These are phyloP conservation scores for Lordiphosa stackelbergi DNA, from an alignment of 1,140 invertebrate species.

Conservation along the genomic window DNA sequence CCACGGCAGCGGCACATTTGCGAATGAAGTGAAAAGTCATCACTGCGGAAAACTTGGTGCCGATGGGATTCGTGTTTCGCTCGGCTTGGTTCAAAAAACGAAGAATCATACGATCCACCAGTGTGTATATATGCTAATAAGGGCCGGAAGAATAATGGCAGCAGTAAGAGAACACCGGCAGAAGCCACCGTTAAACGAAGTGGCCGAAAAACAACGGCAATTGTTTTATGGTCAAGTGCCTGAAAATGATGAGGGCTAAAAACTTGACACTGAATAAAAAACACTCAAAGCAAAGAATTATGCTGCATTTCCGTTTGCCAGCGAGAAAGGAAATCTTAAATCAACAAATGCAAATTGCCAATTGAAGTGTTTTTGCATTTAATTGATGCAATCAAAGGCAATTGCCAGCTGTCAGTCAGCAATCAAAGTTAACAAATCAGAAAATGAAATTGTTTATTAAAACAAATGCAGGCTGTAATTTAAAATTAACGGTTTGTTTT, in stretches of 20 bases:
- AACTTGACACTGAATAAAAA: conserved; percentile 67
- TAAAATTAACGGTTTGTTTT: no score
- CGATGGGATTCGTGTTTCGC: conserved; percentile 6
- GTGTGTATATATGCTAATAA: conserved; percentile 57
- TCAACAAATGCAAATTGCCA: conserved; percentile 50
- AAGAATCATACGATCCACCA: conserved; percentile 10
- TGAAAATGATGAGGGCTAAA: conserved; percentile 60
- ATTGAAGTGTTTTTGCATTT: conserved; percentile 21
- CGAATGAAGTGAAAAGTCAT: conserved; percentile 69
- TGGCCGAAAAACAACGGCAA: conserved; percentile 26
- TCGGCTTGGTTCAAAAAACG: conserved; percentile 18
- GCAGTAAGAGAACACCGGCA: conserved; percentile 39
- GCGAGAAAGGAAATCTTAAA: conserved; percentile 65
- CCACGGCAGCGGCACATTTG: conserved; percentile 42
- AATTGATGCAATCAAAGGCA: conserved; percentile 17
- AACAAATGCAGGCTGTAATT: no score
- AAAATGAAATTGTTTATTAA: no score
- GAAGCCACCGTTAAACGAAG: conserved; percentile 21
- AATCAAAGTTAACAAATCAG: conserved; percentile 4
- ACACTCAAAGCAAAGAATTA: conserved; percentile 42
- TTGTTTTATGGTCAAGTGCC: conserved; percentile 72
- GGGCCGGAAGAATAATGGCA: conserved; percentile 47
- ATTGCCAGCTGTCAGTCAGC: conserved; percentile 37
- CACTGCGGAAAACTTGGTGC: conserved; percentile 63
- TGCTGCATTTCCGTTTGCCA: conserved; percentile 60